Percentiles rank a stretch among this genome's conserved stretches.
phyloP scores from a whole-genome alignment of 2,113 vertebrate species.

The Varanus salvator region DNA sequence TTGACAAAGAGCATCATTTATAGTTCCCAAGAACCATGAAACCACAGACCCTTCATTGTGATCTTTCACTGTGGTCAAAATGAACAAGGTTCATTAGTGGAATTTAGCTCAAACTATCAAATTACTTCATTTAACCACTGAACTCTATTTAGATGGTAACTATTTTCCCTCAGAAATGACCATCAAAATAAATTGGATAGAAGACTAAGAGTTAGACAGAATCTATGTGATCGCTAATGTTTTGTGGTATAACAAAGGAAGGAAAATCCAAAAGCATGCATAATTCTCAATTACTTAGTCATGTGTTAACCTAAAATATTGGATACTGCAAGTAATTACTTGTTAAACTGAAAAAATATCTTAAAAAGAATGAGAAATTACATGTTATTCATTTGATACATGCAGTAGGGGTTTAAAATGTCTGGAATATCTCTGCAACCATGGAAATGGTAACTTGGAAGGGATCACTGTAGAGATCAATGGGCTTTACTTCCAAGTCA shows the following conservation, averaged over 20 bases:
- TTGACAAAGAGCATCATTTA: not conserved
- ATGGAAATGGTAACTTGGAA: not conserved
- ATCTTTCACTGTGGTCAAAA: not conserved
- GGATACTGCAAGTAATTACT: not conserved
- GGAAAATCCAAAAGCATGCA: not conserved
- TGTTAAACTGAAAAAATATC: not conserved
- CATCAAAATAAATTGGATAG: not conserved
- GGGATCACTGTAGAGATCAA: too few relatives aligned
- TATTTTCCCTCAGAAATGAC: not conserved
- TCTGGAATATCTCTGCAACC: not conserved
- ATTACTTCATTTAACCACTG: not conserved
- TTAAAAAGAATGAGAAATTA: not conserved
- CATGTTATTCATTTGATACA: not conserved
- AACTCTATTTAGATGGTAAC: constrained; percentile 2
- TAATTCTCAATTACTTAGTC: not conserved
- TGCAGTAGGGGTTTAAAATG: not conserved
- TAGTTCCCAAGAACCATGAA: not conserved
- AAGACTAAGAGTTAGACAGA: not conserved
- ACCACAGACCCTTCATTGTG: not conserved
- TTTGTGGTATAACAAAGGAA: not conserved
- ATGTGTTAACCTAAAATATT: not conserved
- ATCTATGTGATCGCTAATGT: not conserved
- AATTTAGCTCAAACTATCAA: not conserved
- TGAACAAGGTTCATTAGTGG: not conserved
- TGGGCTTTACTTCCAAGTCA: too few relatives aligned